Evolutionary conservation across 2,113 vertebrate genomes (phyloP), one percentile per base, ranked within the genome.

Genomic region (Psilopsiagon aurifrons): DNA sequence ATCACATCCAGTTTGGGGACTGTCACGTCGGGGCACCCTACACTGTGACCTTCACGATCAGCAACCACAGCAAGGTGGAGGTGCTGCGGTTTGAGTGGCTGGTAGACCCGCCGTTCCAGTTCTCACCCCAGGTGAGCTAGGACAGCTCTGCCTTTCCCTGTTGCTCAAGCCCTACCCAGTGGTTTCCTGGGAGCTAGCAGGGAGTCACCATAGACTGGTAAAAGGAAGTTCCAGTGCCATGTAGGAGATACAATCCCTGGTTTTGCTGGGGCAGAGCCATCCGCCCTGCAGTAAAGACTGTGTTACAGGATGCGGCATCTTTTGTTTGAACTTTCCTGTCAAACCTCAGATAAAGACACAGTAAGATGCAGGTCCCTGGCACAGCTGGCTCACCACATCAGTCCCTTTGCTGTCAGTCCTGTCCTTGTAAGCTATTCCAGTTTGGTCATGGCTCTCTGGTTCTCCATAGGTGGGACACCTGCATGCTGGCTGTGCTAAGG

Each of bases 31-130:
- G 98, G 79, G 80, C 19, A 35, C 68, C 69, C 69, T 98, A 98
- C 90, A 52, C 91, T 2, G 96, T 98, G 69, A 98, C 96, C 70
- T 99, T 99, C 94, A 98, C 98, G 0, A 89, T 99, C 97, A 98
- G 97, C 82, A 99, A 99, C 60, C 98, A 96, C 94, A 98, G 98
- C 98, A 92, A 49, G 49, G 73, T 28, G 3, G 97, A 98, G 7
- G 94, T 86, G 15, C 89, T 99, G 86, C 97, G 98, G 67, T 99
- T 99, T 39, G 98, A 99, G 92, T 99, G 99, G 99, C 98, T 98
- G 6, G 16, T 93, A 22, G 78, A 80, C 1, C 4, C 88, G 5
- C 91, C 98, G 0, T 28, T 99, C 43, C 76, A 76, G 54, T 98
- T 99, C 97, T 98, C 98, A 35, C 99, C 99, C 33, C 94, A 97